These are phyloP conservation scores for Willowsia nigromaculata DNA, from an alignment of 2,888 invertebrate genomes.

Conservation along the genomic window DNA sequence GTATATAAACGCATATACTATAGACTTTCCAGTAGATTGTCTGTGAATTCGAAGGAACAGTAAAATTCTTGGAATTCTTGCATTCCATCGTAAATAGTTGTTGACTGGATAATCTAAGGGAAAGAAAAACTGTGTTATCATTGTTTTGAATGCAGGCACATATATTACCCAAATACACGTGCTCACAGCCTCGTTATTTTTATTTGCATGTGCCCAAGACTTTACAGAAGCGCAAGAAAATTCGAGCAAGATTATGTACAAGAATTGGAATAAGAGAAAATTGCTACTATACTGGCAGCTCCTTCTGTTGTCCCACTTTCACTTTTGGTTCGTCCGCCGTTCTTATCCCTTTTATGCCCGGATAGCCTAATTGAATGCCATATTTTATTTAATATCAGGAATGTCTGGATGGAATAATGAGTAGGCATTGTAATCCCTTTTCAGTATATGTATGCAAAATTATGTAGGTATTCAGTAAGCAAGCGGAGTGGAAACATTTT, in stretches of 20 bases:
- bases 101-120: background rate
- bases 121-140: background rate
- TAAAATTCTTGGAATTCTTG: constrained; percentile 9
- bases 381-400: constrained; percentile 31
- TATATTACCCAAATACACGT: too few relatives aligned
- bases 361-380: constrained; percentile 20
- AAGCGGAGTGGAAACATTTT: background rate
- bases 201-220: background rate
- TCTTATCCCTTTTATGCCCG: background rate
- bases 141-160: background rate
- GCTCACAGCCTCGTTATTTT: background rate
- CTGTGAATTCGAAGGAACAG: background rate
- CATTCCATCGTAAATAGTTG: constrained; percentile 6
- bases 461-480: background rate
- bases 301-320: constrained; percentile 3
- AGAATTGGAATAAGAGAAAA: background rate
- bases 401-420: constrained; percentile 31
- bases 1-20: too few relatives aligned
- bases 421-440: constrained; percentile 12
- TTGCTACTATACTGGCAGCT: constrained; percentile 16
- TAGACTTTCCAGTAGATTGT: background rate
- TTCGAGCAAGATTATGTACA: background rate
- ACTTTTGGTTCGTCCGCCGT: background rate
- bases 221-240: background rate
- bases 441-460: constrained; percentile 32